Evolutionary conservation across 2,113 vertebrate genomes (phyloP).

Genomic region (Dinomys branickii): DNA sequence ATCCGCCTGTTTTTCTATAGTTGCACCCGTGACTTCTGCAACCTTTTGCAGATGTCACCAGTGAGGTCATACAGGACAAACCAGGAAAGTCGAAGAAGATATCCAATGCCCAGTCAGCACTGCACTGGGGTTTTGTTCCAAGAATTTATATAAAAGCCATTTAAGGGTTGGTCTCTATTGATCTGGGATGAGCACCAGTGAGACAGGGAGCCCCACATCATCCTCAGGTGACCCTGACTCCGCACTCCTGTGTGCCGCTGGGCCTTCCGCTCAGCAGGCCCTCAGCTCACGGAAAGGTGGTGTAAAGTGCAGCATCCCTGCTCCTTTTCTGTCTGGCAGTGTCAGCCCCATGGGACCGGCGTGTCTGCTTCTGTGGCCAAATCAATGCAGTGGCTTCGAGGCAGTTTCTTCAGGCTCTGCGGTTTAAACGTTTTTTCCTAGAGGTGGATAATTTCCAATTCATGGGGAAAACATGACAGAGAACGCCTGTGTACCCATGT

Average conservation of each 20-base stretch:
- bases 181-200: neutral
- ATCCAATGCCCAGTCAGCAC: neutral
- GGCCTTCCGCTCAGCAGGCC: neutral
- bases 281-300: neutral
- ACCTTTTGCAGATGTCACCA: slow-evolving; percentile 17
- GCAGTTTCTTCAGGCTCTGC: neutral
- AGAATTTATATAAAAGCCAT: neutral
- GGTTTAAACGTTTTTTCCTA: neutral
- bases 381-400: too few relatives aligned
- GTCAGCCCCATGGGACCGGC: neutral
- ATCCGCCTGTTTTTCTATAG: neutral
- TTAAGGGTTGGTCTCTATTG: neutral
- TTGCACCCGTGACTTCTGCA: neutral
- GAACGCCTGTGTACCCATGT: neutral
- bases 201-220: neutral
- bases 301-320: neutral
- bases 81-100: neutral
- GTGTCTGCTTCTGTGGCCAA: neutral
- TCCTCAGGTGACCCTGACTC: neutral
- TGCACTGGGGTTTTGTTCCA: neutral
- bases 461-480: neutral
- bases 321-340: neutral
- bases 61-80: neutral
- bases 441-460: neutral
- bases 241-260: neutral